A percentile compares a stretch with the other conserved stretches of the same genome.
phyloP scores from a whole-genome alignment of 2,113 vertebrate species.

The Meles meles region DNA sequence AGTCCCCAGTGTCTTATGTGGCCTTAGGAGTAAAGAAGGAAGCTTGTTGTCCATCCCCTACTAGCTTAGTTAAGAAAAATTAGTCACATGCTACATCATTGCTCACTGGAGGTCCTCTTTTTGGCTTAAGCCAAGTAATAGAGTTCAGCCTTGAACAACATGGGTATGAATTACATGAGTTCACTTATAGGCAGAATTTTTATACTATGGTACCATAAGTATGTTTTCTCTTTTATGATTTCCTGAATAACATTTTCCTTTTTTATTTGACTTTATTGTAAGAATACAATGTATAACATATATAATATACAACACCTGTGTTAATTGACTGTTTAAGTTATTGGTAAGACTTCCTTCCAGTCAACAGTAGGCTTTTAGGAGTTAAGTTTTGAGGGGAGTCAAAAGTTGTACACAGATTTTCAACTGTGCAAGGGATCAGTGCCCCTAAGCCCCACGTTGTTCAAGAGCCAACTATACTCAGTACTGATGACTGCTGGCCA shows the following conservation, averaged over 20 bases:
- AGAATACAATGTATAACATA: neutral
- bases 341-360: neutral
- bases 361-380: neutral
- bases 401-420: neutral
- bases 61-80: neutral
- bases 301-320: neutral
- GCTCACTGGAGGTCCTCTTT: neutral
- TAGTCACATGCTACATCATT: neutral
- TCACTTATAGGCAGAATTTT: neutral
- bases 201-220: neutral
- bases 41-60: neutral
- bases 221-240: neutral
- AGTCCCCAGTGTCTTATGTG: neutral
- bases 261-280: neutral
- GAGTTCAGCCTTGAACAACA: neutral
- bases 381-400: neutral
- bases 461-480: neutral
- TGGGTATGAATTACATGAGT: neutral
- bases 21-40: neutral
- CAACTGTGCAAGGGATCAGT: neutral
- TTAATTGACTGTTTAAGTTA: neutral
- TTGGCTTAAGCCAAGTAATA: neutral
- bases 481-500: neutral
- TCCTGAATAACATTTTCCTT: neutral
- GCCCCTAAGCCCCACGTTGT: neutral